Evolutionary conservation across 2,797 vertebrate genomes (phyloP).

Genomic region (Mormyrus proboscirostris): DNA sequence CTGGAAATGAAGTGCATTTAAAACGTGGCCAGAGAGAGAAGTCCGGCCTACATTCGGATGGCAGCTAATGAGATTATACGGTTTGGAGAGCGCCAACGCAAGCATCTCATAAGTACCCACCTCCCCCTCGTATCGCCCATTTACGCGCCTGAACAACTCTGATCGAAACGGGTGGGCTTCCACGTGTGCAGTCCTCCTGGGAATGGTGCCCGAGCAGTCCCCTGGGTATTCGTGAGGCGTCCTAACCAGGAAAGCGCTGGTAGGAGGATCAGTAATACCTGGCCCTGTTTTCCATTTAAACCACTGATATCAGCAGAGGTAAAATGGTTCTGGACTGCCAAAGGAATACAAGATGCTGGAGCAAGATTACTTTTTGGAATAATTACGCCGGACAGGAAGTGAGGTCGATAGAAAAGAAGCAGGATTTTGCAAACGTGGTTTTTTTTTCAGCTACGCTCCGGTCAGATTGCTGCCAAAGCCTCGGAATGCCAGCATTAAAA

Average conservation of each 20-base stretch:
- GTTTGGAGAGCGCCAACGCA: background rate
- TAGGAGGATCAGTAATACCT: background rate
- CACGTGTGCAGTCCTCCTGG: background rate
- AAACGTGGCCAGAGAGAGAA: background rate
- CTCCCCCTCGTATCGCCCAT: background rate
- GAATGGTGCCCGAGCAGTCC: background rate
- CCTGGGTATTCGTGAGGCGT: background rate
- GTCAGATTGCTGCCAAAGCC: background rate
- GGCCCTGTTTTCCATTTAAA: background rate
- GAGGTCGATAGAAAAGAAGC: background rate
- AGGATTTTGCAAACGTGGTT: background rate
- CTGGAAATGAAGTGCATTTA: conserved; percentile 1
- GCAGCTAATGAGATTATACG: background rate
- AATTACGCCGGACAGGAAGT: background rate
- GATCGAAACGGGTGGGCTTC: background rate
- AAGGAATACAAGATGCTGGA: background rate
- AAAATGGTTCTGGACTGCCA: background rate
- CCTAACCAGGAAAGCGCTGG: background rate
- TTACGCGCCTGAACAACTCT: background rate
- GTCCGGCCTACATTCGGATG: background rate
- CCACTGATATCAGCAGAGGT: background rate
- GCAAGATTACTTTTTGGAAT: background rate
- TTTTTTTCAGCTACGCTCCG: background rate
- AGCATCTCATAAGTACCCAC: background rate
- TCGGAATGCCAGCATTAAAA: background rate